Evolutionary conservation across 2,888 invertebrate species (phyloP).

Genomic region (Eupithecia inturbata): DNA sequence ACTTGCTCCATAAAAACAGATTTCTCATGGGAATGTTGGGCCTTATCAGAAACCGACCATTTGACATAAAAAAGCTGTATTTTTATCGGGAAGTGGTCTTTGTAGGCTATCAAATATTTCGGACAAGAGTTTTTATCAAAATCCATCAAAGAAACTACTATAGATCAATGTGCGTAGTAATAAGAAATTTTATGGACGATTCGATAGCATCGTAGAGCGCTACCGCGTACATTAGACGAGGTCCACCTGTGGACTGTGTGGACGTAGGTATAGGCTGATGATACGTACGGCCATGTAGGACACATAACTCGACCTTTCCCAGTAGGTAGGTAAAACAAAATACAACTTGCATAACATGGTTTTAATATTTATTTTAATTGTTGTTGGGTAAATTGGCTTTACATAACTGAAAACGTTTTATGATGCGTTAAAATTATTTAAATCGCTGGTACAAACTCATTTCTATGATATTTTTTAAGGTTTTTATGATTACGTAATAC

Average conservation of each 20-base stretch:
- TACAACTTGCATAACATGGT: conserved; percentile 11
- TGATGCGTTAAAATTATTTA: conserved; percentile 1
- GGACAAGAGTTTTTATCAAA: not conserved
- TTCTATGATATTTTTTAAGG: not conserved
- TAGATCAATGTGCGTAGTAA: no score
- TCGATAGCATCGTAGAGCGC: not conserved
- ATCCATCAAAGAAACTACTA: not conserved
- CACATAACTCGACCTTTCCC: not conserved
- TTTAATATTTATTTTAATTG: conserved; percentile 1
- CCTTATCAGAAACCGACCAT: not conserved
- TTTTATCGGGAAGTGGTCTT: not conserved
- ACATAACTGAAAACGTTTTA: conserved; percentile 9
- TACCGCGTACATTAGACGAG: not conserved
- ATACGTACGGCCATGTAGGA: not conserved
- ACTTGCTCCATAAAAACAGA: conserved; percentile 2
- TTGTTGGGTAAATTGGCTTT: not conserved
- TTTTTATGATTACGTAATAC: not conserved
- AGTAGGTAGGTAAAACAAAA: not conserved
- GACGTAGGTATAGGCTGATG: not conserved
- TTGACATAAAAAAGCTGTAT: not conserved
- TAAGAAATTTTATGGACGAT: not conserved
- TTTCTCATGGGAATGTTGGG: not conserved
- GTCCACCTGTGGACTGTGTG: not conserved
- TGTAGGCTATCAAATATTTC: not conserved
- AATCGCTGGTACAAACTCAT: not conserved